Conservation (phyloP, 2,888 invertebrate species). For the Macaria notata region DNA sequence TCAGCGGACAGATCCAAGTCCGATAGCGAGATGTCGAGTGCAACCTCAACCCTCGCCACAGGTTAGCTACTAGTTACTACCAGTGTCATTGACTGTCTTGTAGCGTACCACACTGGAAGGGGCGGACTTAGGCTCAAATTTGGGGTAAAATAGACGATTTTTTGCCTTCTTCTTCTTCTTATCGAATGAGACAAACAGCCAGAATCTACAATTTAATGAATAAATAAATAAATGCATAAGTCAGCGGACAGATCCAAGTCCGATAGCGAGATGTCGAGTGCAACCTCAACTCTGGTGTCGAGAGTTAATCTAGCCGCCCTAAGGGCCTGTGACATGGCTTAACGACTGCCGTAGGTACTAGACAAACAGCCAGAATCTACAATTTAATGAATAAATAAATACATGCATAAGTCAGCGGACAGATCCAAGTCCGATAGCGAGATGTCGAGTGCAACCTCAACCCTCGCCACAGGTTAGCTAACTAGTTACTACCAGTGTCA, state of each 20-base stretch:
- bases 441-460: slow-evolving; percentile 71
- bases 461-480: slow-evolving; percentile 27
- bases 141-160: no score
- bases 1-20: slow-evolving; percentile 62
- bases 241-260: slow-evolving; percentile 62
- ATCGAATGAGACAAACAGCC: background rate
- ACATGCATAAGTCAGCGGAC: slow-evolving; percentile 49
- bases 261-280: slow-evolving; percentile 74
- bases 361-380: no score
- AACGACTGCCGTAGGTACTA: slow-evolving; percentile 1
- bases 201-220: slow-evolving; percentile 19
- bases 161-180: no score
- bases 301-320: background rate
- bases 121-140: no score
- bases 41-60: slow-evolving; percentile 50
- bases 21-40: slow-evolving; percentile 74
- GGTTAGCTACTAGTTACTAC: no score
- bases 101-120: no score
- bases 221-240: slow-evolving; percentile 32
- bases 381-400: no score
- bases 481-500: no score
- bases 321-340: slow-evolving; percentile 59
- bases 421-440: slow-evolving; percentile 69
- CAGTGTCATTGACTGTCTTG: no score
- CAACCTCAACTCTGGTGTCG: slow-evolving; percentile 52